phyloP scores from a whole-genome alignment of 2,113 vertebrate species.

The Lycocorax pyrrhopterus region DNA sequence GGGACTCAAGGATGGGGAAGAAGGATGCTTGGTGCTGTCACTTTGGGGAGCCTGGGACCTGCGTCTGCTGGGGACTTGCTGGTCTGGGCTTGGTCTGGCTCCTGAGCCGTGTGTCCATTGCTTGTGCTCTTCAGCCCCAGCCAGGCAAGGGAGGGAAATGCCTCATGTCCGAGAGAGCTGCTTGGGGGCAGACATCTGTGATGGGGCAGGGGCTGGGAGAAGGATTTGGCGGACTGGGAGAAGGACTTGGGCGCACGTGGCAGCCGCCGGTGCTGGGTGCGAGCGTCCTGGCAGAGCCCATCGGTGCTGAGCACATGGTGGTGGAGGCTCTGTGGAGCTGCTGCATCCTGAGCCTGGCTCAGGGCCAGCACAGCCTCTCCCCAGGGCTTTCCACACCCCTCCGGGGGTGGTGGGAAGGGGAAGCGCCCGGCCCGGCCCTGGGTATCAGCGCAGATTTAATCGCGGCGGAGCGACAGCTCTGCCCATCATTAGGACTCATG shows the following conservation, averaged over 20 bases:
- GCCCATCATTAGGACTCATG: rapidly evolving
- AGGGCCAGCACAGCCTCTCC: not conserved
- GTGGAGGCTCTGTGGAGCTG: not conserved
- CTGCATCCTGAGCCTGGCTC: not conserved
- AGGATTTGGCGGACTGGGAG: not conserved
- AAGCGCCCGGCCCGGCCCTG: not conserved
- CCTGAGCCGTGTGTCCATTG: rapidly evolving
- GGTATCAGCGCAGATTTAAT: not conserved
- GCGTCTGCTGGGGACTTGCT: not conserved
- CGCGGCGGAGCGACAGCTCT: rapidly evolving
- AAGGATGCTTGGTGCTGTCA: not conserved
- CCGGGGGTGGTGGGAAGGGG: rapidly evolving
- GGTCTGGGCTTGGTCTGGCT: not conserved
- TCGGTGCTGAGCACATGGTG: rapidly evolving
- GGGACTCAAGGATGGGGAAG: not conserved
- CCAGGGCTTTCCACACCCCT: not conserved
- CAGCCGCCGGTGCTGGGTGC: rapidly evolving
- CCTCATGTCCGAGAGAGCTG: not conserved
- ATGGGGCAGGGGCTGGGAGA: not conserved
- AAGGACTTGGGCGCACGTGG: rapidly evolving
- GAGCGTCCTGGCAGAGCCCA: rapidly evolving
- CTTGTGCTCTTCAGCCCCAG: not conserved
- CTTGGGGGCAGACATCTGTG: not conserved
- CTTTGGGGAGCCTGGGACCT: not conserved
- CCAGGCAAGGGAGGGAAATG: not conserved